A percentile compares a stretch with the other conserved stretches of the same genome.
Conservation (phyloP, 2,888 invertebrate species). For the Lamellibrachia columna region DNA sequence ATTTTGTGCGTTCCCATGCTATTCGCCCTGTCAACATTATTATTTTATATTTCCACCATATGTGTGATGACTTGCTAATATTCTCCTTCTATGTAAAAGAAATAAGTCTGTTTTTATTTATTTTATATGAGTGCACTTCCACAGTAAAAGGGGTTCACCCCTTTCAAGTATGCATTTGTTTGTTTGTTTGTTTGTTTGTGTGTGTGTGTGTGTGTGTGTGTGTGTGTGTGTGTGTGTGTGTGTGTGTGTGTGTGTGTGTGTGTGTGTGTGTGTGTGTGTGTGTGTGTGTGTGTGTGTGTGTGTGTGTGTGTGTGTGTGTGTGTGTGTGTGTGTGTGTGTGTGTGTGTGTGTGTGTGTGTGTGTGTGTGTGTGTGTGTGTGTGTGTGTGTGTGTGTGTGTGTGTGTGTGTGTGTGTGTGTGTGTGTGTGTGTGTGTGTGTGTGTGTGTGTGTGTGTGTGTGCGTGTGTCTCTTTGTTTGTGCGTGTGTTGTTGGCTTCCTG, state of each 20-base stretch:
- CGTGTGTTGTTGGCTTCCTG: not conserved
- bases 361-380: not conserved
- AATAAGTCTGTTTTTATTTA: no score
- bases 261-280: not conserved
- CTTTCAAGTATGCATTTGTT: no score
- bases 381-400: not conserved
- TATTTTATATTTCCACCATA: no score
- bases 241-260: not conserved
- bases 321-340: not conserved
- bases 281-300: not conserved
- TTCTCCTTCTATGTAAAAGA: no score
- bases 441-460: not conserved
- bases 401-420: not conserved
- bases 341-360: not conserved
- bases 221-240: not conserved
- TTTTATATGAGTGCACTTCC: no score
- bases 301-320: not conserved
- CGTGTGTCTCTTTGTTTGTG: not conserved
- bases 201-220: not conserved
- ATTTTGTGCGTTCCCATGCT: no score
- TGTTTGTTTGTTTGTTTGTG: not conserved
- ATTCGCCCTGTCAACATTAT: no score
- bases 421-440: not conserved
- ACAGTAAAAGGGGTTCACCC: no score
- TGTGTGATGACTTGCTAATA: no score